These are phyloP conservation scores for Atlantisia rogersi DNA, from an alignment of 2,113 vertebrate genomes.

Conservation along the genomic window DNA sequence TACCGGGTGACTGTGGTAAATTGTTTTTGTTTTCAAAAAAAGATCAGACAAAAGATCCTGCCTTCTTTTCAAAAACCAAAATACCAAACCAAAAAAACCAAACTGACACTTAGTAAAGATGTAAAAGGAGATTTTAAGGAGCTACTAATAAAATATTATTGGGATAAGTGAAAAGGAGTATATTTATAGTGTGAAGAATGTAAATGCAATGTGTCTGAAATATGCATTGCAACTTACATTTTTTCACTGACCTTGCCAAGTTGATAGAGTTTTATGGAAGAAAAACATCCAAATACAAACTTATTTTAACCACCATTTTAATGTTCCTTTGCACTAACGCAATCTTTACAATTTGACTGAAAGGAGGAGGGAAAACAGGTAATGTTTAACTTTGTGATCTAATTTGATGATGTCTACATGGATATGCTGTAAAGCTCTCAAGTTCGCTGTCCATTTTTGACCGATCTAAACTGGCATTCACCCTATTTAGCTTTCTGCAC, in stretches of 20 bases:
- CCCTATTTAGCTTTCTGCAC: not conserved
- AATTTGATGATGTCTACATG: not conserved
- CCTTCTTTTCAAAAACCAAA: not conserved
- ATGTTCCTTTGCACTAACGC: slow-evolving; percentile 3
- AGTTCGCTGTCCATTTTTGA: not conserved
- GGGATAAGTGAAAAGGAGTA: not conserved
- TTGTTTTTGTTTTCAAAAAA: not conserved
- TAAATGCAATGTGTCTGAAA: not conserved
- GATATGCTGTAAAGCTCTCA: not conserved
- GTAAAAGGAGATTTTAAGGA: not conserved
- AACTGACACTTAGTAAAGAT: slow-evolving; percentile 1
- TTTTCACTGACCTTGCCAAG: not conserved
- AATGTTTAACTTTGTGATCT: not conserved
- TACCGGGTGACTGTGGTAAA: not conserved
- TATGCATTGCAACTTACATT: not conserved
- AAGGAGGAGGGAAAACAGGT: not conserved
- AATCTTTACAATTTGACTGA: not conserved
- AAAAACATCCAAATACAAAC: not conserved
- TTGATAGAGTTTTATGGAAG: not conserved
- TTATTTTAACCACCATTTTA: not conserved
- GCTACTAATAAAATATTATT: not conserved
- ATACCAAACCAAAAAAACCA: not conserved
- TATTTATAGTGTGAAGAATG: slow-evolving; percentile 23
- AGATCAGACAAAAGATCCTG: not conserved
- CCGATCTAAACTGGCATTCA: not conserved